phyloP scores from a whole-genome alignment of 1,140 invertebrate species.

The Capitella teleta region DNA sequence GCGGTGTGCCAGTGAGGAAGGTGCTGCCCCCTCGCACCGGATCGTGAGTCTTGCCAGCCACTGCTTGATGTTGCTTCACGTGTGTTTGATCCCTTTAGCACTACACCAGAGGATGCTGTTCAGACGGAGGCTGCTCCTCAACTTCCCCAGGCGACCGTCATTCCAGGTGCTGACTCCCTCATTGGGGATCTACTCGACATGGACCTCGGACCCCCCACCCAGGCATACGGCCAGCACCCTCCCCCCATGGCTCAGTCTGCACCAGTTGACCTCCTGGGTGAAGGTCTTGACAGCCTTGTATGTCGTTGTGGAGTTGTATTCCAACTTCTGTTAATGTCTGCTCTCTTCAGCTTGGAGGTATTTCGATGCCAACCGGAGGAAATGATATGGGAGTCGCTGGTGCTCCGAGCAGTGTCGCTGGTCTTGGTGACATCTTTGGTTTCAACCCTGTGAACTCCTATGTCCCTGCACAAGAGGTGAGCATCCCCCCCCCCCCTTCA shows the following conservation, averaged over 20 bases:
- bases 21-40: slow-evolving; percentile 5
- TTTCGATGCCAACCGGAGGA: not conserved
- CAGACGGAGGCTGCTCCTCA: not conserved
- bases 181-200: slow-evolving; percentile 91
- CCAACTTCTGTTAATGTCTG: not conserved
- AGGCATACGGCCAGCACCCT: no score
- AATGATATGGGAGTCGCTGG: slow-evolving; percentile 1
- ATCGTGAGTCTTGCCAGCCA: no score
- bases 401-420: slow-evolving; percentile 8
- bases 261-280: slow-evolving; percentile 57
- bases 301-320: slow-evolving; percentile 23
- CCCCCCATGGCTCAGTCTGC: slow-evolving; percentile 35
- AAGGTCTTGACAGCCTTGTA: slow-evolving; percentile 70
- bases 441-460: slow-evolving; percentile 41
- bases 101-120: not conserved
- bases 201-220: slow-evolving; percentile 59
- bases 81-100: no score
- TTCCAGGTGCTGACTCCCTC: slow-evolving; percentile 56
- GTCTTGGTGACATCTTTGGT: slow-evolving; percentile 50
- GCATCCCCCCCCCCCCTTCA: not conserved
- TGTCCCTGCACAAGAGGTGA: slow-evolving; percentile 59
- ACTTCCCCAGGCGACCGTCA: slow-evolving; percentile 7
- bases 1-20: slow-evolving; percentile 11
- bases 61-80: no score
- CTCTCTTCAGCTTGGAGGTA: slow-evolving; percentile 9